These are phyloP conservation scores for Myotis planiceps DNA, from an alignment of 2,797 vertebrate genomes.

Conservation along the genomic window DNA sequence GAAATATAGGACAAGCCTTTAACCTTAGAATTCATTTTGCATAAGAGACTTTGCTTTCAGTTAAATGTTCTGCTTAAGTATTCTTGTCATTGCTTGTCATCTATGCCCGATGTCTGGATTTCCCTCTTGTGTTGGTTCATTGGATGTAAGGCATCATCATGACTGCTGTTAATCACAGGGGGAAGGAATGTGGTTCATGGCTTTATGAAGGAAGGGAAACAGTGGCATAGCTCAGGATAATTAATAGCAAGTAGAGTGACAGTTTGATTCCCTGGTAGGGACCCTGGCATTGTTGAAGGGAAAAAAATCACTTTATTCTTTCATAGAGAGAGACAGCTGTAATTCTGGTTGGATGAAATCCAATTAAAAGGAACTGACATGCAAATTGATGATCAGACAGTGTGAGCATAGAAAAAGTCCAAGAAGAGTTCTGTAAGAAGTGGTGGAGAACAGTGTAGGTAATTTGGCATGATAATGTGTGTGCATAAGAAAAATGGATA, in stretches of 20 bases:
- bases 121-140: constrained; percentile 48
- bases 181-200: constrained; percentile 55
- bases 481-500: constrained; percentile 34
- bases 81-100: constrained; percentile 67
- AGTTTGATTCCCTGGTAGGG: constrained; percentile 72
- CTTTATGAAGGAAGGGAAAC: constrained; percentile 64
- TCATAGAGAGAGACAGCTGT: constrained; percentile 57
- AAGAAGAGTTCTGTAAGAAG: constrained; percentile 60
- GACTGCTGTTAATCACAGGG: constrained; percentile 45
- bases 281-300: constrained; percentile 66
- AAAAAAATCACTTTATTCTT: constrained; percentile 71
- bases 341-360: constrained; percentile 72
- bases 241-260: constrained; percentile 72
- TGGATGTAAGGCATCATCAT: constrained; percentile 31
- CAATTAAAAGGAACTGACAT: constrained; percentile 71
- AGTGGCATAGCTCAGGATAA: constrained; percentile 43
- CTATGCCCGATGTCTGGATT: background rate
- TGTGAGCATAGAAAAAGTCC: constrained; percentile 61
- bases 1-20: constrained; percentile 11
- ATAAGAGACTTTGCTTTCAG: constrained; percentile 45
- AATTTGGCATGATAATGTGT: constrained; percentile 18
- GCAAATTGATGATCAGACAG: constrained; percentile 71
- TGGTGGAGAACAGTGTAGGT: constrained; percentile 60
- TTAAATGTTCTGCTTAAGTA: constrained; percentile 45
- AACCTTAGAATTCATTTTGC: constrained; percentile 1